Evolutionary conservation across 1,140 invertebrate genomes (phyloP).

Genomic region (Eriocheir sinensis): DNA sequence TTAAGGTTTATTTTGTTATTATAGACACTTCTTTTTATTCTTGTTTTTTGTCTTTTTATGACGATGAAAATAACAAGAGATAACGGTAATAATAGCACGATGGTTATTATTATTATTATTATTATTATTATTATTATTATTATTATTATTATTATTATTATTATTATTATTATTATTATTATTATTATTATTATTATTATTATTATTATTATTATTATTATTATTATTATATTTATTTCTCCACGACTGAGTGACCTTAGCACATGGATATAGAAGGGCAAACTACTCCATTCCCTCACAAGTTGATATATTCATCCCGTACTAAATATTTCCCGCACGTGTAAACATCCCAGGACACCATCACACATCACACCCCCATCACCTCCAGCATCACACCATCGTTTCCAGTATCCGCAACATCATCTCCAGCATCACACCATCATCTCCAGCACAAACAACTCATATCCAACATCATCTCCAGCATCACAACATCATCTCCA

Average conservation of each 20-base stretch:
- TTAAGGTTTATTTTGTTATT: background rate
- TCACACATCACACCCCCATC: background rate
- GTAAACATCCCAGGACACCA: too few species aligned
- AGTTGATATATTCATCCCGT: too few species aligned
- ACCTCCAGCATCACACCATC: background rate
- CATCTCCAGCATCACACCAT: too few species aligned
- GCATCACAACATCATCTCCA: too few species aligned
- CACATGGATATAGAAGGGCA: too few species aligned
- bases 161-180: background rate
- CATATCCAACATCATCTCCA: too few species aligned
- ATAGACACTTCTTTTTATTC: background rate
- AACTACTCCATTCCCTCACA: too few species aligned
- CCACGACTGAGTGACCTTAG: too few species aligned
- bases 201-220: background rate
- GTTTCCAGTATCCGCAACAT: background rate
- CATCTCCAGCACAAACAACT: background rate
- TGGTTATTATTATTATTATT: background rate
- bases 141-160: slow-evolving; percentile 8
- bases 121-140: slow-evolving; percentile 14
- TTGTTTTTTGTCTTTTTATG: slow-evolving; percentile 1
- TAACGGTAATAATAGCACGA: background rate
- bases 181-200: slow-evolving; percentile 7
- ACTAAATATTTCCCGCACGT: too few species aligned
- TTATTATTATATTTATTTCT: background rate
- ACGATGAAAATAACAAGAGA: background rate